A percentile compares a stretch with the other conserved stretches of the same genome.
These are phyloP conservation scores for Chaetura pelagica DNA, from an alignment of 2,113 vertebrate genomes.

Conservation along the genomic window DNA sequence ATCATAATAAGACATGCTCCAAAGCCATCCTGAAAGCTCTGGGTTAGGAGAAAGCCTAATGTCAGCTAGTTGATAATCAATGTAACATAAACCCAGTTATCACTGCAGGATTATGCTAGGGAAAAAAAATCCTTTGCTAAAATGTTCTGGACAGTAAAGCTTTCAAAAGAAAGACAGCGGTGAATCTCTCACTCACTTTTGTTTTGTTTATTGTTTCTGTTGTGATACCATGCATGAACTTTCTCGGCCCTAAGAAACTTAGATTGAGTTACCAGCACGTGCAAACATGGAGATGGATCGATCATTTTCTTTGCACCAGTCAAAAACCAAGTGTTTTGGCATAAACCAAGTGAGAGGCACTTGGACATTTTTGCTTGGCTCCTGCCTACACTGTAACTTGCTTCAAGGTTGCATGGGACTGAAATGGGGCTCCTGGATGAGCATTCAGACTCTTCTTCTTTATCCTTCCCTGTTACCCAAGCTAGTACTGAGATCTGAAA, in stretches of 20 bases:
- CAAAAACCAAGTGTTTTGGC: background rate
- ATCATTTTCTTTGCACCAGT: background rate
- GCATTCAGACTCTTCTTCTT: background rate
- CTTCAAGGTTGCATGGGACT: background rate
- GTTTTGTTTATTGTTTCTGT: background rate
- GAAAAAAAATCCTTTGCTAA: background rate
- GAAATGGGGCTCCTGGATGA: background rate
- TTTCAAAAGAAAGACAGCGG: background rate
- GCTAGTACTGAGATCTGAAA: background rate
- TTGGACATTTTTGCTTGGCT: background rate
- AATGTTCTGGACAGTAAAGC: background rate
- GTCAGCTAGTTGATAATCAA: background rate
- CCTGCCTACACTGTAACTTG: background rate
- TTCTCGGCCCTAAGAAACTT: background rate
- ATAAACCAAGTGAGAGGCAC: background rate
- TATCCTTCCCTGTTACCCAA: background rate
- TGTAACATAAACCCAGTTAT: background rate
- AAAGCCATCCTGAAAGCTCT: background rate
- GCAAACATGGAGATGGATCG: background rate
- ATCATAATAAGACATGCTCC: background rate
- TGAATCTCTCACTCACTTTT: background rate
- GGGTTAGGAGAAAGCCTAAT: background rate
- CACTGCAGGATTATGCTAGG: background rate
- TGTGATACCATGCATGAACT: background rate
- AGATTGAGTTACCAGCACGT: background rate